phyloP scores from a whole-genome alignment of 2,888 invertebrate genomes.

The Dryococelus australis region DNA sequence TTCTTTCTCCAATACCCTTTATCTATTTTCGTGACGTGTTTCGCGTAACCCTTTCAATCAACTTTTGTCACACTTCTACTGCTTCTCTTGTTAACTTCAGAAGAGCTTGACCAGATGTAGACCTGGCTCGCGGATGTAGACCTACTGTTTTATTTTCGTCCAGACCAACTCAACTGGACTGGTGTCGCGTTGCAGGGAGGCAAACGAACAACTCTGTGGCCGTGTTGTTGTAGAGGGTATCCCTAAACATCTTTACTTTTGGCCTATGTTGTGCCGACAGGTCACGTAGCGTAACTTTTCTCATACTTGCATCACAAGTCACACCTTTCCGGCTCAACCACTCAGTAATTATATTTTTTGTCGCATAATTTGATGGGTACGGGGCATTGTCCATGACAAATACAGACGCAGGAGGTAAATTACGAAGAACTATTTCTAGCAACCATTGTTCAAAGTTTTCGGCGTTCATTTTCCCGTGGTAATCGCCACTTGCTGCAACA shows the following conservation, averaged over 20 bases:
- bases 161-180: not conserved
- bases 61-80: not conserved
- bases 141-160: not conserved
- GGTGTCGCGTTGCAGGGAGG: not conserved
- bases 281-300: not conserved
- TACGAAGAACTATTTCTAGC: not conserved
- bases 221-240: not conserved
- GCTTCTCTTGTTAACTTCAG: not conserved
- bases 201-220: not conserved
- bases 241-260: not conserved
- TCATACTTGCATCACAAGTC: not conserved
- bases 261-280: not conserved
- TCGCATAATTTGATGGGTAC: not conserved
- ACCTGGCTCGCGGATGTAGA: not conserved
- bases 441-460: not conserved
- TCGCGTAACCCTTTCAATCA: slow-evolving; percentile 4
- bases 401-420: not conserved
- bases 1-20: not conserved
- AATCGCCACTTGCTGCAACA: not conserved
- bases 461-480: slow-evolving; percentile 3
- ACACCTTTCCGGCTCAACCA: not conserved
- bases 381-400: not conserved
- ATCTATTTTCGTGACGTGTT: not conserved
- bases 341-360: not conserved
- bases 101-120: not conserved